Conservation (phyloP, 2,888 invertebrate species). For the Clunio marinus region DNA sequence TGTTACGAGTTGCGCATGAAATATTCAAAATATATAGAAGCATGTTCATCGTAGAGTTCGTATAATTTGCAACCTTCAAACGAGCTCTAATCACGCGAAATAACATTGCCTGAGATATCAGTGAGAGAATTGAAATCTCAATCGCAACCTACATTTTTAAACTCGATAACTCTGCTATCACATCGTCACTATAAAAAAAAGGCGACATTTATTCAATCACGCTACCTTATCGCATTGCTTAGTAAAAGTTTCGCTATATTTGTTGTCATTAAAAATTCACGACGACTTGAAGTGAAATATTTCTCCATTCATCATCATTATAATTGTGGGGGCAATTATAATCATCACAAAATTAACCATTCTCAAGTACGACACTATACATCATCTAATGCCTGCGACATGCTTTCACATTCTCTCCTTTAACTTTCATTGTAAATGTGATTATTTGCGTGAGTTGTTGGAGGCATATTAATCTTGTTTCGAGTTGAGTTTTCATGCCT, state of each 20-base stretch:
- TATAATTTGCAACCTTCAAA: background rate
- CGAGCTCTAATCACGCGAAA: constrained; percentile 19
- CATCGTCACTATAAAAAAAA: background rate
- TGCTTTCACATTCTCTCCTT: background rate
- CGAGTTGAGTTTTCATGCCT: background rate
- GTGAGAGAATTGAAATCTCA: background rate
- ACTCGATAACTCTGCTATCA: constrained; percentile 11
- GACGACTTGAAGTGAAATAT: background rate
- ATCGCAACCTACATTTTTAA: background rate
- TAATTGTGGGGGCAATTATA: constrained; percentile 38
- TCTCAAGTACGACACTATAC: constrained; percentile 37
- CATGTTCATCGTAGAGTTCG: background rate
- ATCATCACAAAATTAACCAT: constrained; percentile 37
- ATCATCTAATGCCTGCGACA: constrained; percentile 26
- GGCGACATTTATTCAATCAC: constrained; percentile 20
- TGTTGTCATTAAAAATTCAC: constrained; percentile 18
- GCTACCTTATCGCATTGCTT: constrained; percentile 9
- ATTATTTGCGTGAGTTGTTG: constrained; percentile 38
- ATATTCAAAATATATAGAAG: background rate
- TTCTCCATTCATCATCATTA: constrained; percentile 36
- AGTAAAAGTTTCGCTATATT: background rate
- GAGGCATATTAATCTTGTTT: constrained; percentile 36
- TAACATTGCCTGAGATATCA: background rate
- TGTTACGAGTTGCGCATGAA: background rate
- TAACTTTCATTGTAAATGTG: background rate